A percentile compares a stretch with the other conserved stretches of the same genome.
Evolutionary conservation across 2,797 vertebrate genomes (phyloP).

Genomic region (Sebastes diploproa): DNA sequence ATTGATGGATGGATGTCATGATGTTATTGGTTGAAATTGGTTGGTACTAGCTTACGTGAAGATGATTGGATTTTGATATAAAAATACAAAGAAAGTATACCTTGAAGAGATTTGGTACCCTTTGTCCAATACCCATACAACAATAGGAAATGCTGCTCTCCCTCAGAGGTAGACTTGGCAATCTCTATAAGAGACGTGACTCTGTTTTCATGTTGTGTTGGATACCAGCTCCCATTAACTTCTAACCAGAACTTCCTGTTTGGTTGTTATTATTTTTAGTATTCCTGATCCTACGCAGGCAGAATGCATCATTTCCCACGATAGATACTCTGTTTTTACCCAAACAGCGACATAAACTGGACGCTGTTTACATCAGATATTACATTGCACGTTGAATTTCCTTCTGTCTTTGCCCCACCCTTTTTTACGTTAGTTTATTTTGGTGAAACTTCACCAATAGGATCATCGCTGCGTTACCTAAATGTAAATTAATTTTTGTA

Average conservation of each 20-base stretch:
- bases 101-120: too few relatives aligned
- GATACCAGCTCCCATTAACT: slow-evolving; percentile 37
- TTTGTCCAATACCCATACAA: too few relatives aligned
- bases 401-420: not conserved
- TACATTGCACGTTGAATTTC: not conserved
- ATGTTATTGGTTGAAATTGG: too few relatives aligned
- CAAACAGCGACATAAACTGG: slow-evolving; percentile 21
- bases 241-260: slow-evolving; percentile 54
- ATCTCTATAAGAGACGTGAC: not conserved
- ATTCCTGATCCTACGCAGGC: not conserved
- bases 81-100: too few relatives aligned
- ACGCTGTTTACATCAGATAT: not conserved
- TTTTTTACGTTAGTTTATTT: not conserved
- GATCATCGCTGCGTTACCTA: not conserved
- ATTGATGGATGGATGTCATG: too few relatives aligned
- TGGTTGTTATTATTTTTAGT: slow-evolving; percentile 50
- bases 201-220: slow-evolving; percentile 51
- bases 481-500: too few relatives aligned
- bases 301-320: slow-evolving; percentile 42
- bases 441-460: not conserved
- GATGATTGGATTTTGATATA: too few relatives aligned
- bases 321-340: not conserved
- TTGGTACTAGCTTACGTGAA: too few relatives aligned
- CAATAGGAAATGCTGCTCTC: not conserved
- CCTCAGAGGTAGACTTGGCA: not conserved